Percentiles rank a stretch among this genome's conserved stretches.
Evolutionary conservation across 2,888 invertebrate species (phyloP).

Genomic region (Dyspetes luteomarginatus): DNA sequence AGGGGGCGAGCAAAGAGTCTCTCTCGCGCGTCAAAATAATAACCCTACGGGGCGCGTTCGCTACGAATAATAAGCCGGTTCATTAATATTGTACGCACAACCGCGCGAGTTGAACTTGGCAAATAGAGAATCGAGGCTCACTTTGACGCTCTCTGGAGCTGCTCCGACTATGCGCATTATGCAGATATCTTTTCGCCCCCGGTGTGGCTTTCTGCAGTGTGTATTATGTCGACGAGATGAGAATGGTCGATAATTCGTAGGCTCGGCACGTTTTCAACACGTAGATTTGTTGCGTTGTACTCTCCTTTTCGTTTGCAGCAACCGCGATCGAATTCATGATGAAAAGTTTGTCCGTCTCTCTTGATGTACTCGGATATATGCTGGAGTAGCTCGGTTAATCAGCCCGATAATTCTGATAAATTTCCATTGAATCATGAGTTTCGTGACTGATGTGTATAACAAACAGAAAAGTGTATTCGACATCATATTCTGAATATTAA

Average conservation of each 20-base stretch:
- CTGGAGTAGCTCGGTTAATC: constrained; percentile 49
- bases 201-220: constrained; percentile 1
- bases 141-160: background rate
- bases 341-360: constrained; percentile 10
- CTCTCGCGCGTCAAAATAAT: constrained; percentile 71
- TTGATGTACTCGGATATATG: background rate
- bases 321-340: constrained; percentile 15
- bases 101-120: constrained; percentile 36
- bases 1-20: constrained; percentile 1
- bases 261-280: constrained; percentile 62
- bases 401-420: constrained; percentile 49
- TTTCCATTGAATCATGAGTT: constrained; percentile 37
- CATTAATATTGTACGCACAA: constrained; percentile 64
- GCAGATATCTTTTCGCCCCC: constrained; percentile 63
- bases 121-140: constrained; percentile 46
- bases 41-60: constrained; percentile 65
- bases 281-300: constrained; percentile 50
- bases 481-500: constrained; percentile 6
- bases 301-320: constrained; percentile 10
- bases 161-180: constrained; percentile 64
- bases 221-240: constrained; percentile 54
- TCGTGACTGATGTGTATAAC: background rate
- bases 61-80: constrained; percentile 72
- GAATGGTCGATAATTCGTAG: constrained; percentile 59
- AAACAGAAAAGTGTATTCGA: background rate